Base-by-base conservation (phyloP, 1,140 invertebrate species). In the Idris sp. region DNA sequence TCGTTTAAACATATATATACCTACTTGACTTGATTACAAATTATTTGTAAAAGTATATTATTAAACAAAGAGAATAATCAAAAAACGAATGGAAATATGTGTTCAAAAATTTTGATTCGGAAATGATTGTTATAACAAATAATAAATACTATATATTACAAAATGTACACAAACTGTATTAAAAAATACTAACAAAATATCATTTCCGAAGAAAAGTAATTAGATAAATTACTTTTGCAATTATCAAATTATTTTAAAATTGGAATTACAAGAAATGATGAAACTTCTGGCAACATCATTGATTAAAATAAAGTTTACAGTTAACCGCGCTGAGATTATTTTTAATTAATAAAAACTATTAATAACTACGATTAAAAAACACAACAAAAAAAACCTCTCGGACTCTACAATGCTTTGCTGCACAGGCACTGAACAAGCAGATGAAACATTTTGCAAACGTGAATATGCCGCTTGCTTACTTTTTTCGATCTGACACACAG, bases 401-500 rank as follows among this genome's bases (percentile, higher is more conserved):
- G n/a, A n/a, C n/a, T n/a, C n/a, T n/a, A 48, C 14, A 11, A 43
- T 31, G 36, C 18, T 26, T 74, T 61, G 71, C 71, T 67, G 71
- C 54, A 59, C 46, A 59, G 51, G 51, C 59, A 59, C 62, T 71
- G 67, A 71, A 71, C 31, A 62, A 71, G 56, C 41, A 53, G 31
- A 61, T 49, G 40, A 56, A n/a, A 67, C 19, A 31, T 61, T n/a
- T 61, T 30, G 15, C 40, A 44, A 62, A 69, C 53, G 36, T 69
- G 65, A 76, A 76, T 67, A 44, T 76, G 74, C 74, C 74, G 74
- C 74, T 76, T 76, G 38, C 14, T 40, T n/a, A n/a, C n/a, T n/a
- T n/a, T n/a, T 71, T 31, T 56, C 26, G 33, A 56, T 48, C 38
- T 11, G 51, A 51, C 19, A 31, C 33, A 54, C 41, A 56, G 58